phyloP scores from a whole-genome alignment of 2,113 vertebrate genomes.

The Petrocephalus zakoni region DNA sequence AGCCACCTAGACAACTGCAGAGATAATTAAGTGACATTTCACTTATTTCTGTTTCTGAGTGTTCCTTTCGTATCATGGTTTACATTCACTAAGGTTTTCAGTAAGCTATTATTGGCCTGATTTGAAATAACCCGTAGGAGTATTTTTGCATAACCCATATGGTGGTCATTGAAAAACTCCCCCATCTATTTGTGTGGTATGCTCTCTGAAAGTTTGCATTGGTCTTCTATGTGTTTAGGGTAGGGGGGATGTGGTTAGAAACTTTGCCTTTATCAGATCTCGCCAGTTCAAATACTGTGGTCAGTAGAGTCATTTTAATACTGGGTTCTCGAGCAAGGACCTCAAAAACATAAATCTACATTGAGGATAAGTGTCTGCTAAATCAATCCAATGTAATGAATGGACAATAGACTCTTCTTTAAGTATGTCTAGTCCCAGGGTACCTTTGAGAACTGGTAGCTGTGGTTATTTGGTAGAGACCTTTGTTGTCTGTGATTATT shows the following conservation, averaged over 20 bases:
- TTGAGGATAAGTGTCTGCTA: no score
- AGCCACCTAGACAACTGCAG: background rate
- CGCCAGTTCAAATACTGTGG: background rate
- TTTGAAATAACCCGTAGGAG: background rate
- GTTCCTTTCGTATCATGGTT: background rate
- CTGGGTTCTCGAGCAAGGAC: no score
- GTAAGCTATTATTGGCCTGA: background rate
- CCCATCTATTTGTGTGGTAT: background rate
- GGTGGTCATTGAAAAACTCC: background rate
- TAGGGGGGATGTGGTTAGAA: no score
- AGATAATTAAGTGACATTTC: background rate
- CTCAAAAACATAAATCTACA: no score
- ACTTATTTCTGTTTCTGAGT: background rate
- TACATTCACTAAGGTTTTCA: background rate
- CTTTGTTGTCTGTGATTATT: no score
- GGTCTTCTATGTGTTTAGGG: background rate
- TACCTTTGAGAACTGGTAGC: no score
- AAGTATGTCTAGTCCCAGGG: no score
- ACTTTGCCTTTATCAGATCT: background rate
- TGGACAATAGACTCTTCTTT: no score
- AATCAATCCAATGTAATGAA: no score
- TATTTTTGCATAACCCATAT: background rate
- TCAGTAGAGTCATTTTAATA: no score
- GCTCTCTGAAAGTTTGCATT: background rate
- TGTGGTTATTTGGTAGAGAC: no score